Percentiles rank a stretch among this genome's conserved stretches.
phyloP scores from a whole-genome alignment of 2,888 invertebrate species.

The Drosophila setosimentum region DNA sequence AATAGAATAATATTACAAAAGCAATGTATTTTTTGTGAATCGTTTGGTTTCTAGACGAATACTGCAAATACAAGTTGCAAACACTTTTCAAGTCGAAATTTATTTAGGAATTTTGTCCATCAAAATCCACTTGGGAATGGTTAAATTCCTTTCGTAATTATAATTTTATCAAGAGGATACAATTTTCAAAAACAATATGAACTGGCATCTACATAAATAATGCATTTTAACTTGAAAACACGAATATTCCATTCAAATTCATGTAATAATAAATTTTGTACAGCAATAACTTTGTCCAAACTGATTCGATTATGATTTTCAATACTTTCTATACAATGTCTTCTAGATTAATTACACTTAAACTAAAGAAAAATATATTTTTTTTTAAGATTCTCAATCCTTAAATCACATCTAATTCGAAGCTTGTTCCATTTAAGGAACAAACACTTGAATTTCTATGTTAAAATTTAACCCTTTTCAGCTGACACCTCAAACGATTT shows the following conservation, averaged over 20 bases:
- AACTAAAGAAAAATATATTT: background rate
- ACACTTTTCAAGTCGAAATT: no score
- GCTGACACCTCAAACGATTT: slow-evolving; percentile 11
- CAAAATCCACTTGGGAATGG: no score
- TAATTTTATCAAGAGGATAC: accelerated
- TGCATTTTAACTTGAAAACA: background rate
- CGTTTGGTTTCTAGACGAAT: background rate
- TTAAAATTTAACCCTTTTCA: background rate
- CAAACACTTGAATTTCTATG: background rate
- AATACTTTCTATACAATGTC: background rate
- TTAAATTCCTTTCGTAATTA: no score
- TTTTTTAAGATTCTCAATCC: background rate
- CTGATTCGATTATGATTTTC: background rate
- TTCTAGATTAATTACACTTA: background rate
- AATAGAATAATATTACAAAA: no score
- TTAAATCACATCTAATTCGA: background rate
- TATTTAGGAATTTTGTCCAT: no score
- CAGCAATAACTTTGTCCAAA: background rate
- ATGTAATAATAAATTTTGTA: background rate
- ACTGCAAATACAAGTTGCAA: accelerated
- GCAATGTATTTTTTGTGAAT: background rate
- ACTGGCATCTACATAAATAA: background rate
- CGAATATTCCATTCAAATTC: background rate
- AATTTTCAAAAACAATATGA: background rate
- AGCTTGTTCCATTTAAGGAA: background rate